phyloP scores from a whole-genome alignment of 2,888 invertebrate species.

The Cosmia pyralina region DNA sequence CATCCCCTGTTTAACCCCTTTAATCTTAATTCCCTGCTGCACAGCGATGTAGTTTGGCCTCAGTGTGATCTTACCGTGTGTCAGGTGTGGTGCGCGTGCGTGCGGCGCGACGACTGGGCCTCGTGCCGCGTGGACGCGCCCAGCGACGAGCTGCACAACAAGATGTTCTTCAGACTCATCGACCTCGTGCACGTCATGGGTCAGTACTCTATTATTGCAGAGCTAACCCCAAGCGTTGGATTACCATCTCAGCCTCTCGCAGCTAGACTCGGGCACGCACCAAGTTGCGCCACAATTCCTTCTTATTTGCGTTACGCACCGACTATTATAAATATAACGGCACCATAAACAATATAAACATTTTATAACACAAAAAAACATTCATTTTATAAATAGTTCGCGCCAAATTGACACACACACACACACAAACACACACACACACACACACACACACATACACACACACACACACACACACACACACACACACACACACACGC shows the following conservation, averaged over 20 bases:
- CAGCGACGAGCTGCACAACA: conserved; percentile 91
- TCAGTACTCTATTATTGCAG: conserved; percentile 63
- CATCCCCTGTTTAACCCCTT: neutral
- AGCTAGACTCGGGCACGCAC: neutral
- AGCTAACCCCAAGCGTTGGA: neutral
- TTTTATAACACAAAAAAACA: too few species aligned
- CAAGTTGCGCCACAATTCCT: neutral
- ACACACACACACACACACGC: too few species aligned
- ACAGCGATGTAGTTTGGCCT: neutral
- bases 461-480: too few species aligned
- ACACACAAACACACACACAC: too few species aligned
- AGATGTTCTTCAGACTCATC: conserved; percentile 94
- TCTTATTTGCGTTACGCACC: too few species aligned
- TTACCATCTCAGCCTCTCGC: neutral
- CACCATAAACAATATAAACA: too few species aligned
- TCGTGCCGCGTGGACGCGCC: conserved; percentile 88
- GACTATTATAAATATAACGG: too few species aligned
- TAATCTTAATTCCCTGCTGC: neutral
- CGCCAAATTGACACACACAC: too few species aligned
- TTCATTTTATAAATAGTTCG: too few species aligned
- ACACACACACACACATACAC: too few species aligned
- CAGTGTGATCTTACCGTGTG: neutral
- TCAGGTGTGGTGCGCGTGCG: conserved; percentile 94
- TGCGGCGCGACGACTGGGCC: conserved; percentile 91
- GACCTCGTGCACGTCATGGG: conserved; percentile 93